These are phyloP conservation scores for Shargacucullia verbasci DNA, from an alignment of 2,888 invertebrate species.

Conservation along the genomic window DNA sequence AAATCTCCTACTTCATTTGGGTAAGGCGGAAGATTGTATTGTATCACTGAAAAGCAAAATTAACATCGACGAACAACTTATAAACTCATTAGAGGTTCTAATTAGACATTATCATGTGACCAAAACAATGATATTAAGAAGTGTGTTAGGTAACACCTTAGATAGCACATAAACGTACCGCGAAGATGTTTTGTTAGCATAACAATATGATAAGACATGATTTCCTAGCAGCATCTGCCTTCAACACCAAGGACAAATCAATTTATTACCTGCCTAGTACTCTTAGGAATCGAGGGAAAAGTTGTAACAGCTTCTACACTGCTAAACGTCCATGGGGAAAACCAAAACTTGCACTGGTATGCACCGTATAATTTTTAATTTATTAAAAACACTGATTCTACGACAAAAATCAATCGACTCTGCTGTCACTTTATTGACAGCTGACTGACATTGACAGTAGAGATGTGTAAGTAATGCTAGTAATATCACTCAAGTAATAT, in stretches of 20 bases:
- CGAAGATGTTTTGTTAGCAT: constrained; percentile 76
- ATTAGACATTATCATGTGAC: constrained; percentile 38
- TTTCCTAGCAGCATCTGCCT: constrained; percentile 52
- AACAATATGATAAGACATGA: constrained; percentile 72
- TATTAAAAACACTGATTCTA: constrained; percentile 48
- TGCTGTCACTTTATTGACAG: constrained; percentile 51
- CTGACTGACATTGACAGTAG: constrained; percentile 32
- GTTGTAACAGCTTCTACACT: constrained; percentile 29
- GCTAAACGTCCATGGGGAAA: constrained; percentile 53
- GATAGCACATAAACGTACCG: constrained; percentile 59
- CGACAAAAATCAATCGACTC: constrained; percentile 53
- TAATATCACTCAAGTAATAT: too few species aligned
- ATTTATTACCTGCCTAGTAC: constrained; percentile 64
- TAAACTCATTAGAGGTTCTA: constrained; percentile 1
- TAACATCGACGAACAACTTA: background rate
- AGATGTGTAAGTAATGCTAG: too few species aligned
- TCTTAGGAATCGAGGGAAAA: constrained; percentile 35
- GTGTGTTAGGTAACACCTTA: constrained; percentile 45
- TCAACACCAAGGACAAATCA: constrained; percentile 65
- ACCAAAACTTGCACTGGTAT: constrained; percentile 26
- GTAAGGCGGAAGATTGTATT: too few species aligned
- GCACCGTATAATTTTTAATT: constrained; percentile 33
- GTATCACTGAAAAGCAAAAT: too few species aligned
- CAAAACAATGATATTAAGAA: constrained; percentile 8
- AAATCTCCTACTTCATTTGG: too few species aligned